These are phyloP conservation scores for Galbula dea DNA, from an alignment of 2,113 vertebrate species.

Conservation along the genomic window DNA sequence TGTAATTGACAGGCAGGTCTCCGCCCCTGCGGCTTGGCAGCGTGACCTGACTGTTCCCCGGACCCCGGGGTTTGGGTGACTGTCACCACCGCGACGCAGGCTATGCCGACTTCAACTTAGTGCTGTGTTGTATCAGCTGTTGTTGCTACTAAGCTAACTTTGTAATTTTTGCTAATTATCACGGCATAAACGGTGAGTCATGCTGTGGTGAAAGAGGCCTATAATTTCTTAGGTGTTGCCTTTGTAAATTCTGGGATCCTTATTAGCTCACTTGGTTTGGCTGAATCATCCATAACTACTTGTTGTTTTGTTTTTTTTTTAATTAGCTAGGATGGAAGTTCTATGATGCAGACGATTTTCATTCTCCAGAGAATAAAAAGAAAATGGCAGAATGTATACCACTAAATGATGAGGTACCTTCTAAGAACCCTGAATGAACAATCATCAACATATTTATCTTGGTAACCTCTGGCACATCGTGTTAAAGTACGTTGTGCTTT, in stretches of 20 bases:
- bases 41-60: neutral
- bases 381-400: slow-evolving; percentile 86
- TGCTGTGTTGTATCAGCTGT: too few species aligned
- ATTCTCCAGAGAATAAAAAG: slow-evolving; percentile 78
- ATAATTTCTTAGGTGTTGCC: neutral
- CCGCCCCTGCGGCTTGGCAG: too few species aligned
- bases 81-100: fast-evolving
- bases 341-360: slow-evolving; percentile 88
- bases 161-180: too few species aligned
- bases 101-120: fast-evolving
- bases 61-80: fast-evolving
- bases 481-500: neutral
- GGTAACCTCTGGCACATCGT: neutral
- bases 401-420: slow-evolving; percentile 83
- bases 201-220: neutral
- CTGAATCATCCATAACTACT: neutral
- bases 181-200: neutral
- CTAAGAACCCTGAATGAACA: neutral
- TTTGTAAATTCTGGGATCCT: neutral
- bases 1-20: neutral
- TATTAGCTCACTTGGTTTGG: neutral
- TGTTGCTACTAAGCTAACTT: neutral
- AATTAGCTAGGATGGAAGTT: slow-evolving; percentile 85
- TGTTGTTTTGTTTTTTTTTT: neutral
- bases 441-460: fast-evolving